These are phyloP conservation scores for Scaptomyza reducta DNA, from an alignment of 2,888 invertebrate species.

Conservation along the genomic window DNA sequence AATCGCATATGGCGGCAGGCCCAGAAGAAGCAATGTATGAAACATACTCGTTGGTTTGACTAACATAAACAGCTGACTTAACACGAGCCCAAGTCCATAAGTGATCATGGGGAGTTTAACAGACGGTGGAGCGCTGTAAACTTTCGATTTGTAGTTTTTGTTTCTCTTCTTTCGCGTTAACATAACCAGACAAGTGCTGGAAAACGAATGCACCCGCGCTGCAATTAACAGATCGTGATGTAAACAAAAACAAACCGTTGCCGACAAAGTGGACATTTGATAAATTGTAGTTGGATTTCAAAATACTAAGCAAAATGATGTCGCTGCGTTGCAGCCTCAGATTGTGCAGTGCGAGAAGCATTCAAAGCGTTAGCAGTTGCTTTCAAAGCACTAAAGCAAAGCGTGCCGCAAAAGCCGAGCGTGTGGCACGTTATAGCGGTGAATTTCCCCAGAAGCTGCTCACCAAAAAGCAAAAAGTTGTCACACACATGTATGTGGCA, in stretches of 20 bases:
- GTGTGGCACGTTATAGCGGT: constrained; percentile 54
- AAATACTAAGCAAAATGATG: constrained; percentile 45
- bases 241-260: constrained; percentile 48
- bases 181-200: constrained; percentile 42
- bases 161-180: constrained; percentile 45
- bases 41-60: too few relatives aligned
- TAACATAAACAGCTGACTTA: too few relatives aligned
- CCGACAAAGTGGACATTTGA: background rate
- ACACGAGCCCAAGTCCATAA: too few relatives aligned
- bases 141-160: background rate
- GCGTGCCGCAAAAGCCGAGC: constrained; percentile 41
- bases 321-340: constrained; percentile 39
- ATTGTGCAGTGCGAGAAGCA: constrained; percentile 19
- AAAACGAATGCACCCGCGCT: background rate
- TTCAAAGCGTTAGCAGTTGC: constrained; percentile 9
- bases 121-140: background rate
- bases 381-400: constrained; percentile 53
- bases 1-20: too few relatives aligned
- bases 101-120: too few relatives aligned
- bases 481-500: constrained; percentile 76
- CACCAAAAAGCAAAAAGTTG: constrained; percentile 75
- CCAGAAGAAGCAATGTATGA: too few relatives aligned
- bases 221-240: constrained; percentile 3
- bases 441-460: constrained; percentile 80
- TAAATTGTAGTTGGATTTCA: background rate